phyloP scores from a whole-genome alignment of 2,113 vertebrate species.

The Tachysurus vachellii region DNA sequence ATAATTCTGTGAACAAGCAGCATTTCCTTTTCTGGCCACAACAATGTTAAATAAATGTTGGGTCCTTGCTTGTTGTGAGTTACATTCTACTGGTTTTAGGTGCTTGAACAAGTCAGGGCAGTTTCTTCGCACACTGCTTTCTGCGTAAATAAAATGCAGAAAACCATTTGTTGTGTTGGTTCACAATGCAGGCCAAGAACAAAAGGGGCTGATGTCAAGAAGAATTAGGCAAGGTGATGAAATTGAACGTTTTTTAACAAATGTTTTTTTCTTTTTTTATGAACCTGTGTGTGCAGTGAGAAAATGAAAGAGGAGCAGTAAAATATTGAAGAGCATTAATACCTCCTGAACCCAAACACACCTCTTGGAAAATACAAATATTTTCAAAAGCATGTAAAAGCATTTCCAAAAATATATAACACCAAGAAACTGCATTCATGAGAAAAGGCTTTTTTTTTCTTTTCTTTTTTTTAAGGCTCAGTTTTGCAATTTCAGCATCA shows the following conservation, averaged over 20 bases:
- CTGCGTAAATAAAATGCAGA: constrained; percentile 33
- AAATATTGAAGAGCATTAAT: neutral
- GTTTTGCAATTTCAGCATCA: neutral
- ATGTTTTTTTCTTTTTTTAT: neutral
- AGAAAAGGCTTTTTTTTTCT: neutral
- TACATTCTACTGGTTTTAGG: constrained; percentile 15
- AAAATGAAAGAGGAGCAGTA: neutral
- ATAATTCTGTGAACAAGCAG: constrained; percentile 1
- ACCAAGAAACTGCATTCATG: neutral
- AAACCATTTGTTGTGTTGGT: constrained; percentile 37
- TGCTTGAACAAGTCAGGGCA: constrained; percentile 24
- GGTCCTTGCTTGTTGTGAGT: neutral
- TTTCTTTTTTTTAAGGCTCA: neutral
- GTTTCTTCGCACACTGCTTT: constrained; percentile 35
- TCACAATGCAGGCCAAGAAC: neutral
- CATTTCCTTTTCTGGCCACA: neutral
- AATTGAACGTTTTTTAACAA: constrained; percentile 19
- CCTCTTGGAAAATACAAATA: constrained; percentile 4
- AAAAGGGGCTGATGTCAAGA: constrained; percentile 22
- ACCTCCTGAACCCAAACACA: constrained; percentile 29
- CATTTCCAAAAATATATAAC: neutral
- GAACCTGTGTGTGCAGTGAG: neutral
- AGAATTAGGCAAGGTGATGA: constrained; percentile 17
- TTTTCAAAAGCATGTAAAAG: constrained; percentile 3
- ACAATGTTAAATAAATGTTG: neutral